phyloP scores from a whole-genome alignment of 2,113 vertebrate genomes.

The Zosterops lateralis region DNA sequence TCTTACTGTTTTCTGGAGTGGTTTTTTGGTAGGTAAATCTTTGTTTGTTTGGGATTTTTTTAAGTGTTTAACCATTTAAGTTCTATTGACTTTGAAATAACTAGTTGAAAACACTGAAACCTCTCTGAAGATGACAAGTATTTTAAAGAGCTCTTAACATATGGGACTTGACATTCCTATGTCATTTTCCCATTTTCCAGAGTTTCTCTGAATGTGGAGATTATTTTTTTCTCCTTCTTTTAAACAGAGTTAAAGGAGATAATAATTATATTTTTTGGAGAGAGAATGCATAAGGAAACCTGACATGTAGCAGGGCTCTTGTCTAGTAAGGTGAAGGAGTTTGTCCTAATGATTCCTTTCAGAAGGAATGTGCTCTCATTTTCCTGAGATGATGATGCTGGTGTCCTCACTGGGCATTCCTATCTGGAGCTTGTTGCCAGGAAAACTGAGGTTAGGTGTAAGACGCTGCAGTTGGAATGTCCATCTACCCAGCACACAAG shows the following conservation, averaged over 20 bases:
- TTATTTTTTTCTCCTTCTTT: not conserved
- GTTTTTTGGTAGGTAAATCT: not conserved
- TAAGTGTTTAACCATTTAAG: not conserved
- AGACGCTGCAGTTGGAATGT: not conserved
- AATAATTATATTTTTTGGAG: not conserved
- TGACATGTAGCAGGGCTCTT: not conserved
- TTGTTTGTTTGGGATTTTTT: not conserved
- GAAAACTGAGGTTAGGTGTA: not conserved
- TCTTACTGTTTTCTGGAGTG: not conserved
- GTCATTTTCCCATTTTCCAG: not conserved
- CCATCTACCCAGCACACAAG: not conserved
- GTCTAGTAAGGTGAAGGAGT: not conserved
- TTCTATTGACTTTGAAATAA: not conserved
- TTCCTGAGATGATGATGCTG: not conserved
- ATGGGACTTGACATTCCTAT: not conserved
- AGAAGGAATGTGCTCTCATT: rapidly evolving
- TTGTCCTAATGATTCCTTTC: not conserved
- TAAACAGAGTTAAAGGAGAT: not conserved
- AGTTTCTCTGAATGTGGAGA: not conserved
- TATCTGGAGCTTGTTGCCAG: not conserved
- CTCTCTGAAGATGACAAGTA: not conserved
- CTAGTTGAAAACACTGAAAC: not conserved
- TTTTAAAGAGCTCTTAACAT: not conserved
- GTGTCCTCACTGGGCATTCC: not conserved
- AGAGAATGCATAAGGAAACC: not conserved